Evolutionary conservation across 2,113 vertebrate genomes (phyloP).

Genomic region (Phoxinus phoxinus): DNA sequence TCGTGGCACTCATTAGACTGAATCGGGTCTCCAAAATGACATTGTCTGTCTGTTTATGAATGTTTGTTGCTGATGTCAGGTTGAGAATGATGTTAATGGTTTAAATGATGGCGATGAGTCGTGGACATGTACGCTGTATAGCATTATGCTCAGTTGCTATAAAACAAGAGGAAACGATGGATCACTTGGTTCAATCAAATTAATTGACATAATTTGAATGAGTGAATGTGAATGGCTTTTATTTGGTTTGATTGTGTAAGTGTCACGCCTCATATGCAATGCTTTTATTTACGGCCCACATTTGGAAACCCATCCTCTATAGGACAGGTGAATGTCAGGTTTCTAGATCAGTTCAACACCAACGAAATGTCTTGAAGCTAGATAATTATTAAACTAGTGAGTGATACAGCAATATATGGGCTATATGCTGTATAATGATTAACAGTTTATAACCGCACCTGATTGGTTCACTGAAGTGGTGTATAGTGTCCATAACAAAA

Average conservation of each 20-base stretch:
- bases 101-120: slow-evolving; percentile 23
- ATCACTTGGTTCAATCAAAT: background rate
- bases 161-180: background rate
- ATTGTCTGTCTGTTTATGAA: slow-evolving; percentile 6
- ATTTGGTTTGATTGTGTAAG: background rate
- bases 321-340: background rate
- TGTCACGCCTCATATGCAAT: background rate
- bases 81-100: slow-evolving; percentile 24
- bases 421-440: too few species aligned
- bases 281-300: background rate
- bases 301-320: background rate
- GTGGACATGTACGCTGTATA: background rate
- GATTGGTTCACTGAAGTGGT: too few species aligned
- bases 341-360: background rate
- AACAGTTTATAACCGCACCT: too few species aligned
- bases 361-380: background rate
- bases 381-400: too few species aligned
- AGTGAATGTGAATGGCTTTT: background rate
- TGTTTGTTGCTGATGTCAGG: slow-evolving; percentile 12
- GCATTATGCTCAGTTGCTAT: background rate
- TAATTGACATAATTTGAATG: background rate
- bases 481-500: too few species aligned
- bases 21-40: slow-evolving; percentile 10
- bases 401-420: too few species aligned
- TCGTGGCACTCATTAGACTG: slow-evolving; percentile 7